Evolutionary conservation across 1,140 invertebrate genomes (phyloP).

Genomic region (Spodoptera litura): DNA sequence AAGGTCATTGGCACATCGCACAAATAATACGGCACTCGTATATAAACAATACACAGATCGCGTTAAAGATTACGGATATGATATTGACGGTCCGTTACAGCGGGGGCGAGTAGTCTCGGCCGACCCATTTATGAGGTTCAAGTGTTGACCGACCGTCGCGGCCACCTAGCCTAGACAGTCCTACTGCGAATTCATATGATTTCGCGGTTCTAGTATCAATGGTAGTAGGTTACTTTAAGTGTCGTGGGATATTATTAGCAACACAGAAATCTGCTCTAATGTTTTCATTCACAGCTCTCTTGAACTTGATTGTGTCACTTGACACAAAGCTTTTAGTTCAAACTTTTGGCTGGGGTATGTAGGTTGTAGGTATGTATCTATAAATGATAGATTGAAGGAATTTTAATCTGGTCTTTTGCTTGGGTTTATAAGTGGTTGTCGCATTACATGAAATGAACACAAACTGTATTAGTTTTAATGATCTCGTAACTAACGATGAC

Average conservation of each 20-base stretch:
- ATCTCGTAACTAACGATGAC: too few species aligned
- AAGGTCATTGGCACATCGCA: conserved; percentile 24
- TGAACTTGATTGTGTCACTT: too few species aligned
- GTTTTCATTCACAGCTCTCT: too few species aligned
- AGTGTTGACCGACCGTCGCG: conserved; percentile 47
- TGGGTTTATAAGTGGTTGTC: too few species aligned
- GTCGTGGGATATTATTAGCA: neutral
- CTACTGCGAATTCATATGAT: conserved; percentile 28
- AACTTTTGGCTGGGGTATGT: too few species aligned
- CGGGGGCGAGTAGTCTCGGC: conserved; percentile 56
- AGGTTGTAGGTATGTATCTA: too few species aligned
- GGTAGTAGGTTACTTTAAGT: neutral
- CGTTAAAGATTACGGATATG: conserved; percentile 40
- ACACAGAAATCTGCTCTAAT: too few species aligned
- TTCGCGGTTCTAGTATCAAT: neutral
- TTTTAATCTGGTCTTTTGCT: too few species aligned
- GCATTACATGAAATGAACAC: too few species aligned
- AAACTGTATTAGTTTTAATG: too few species aligned
- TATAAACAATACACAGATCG: conserved; percentile 44
- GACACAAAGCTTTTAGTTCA: too few species aligned
- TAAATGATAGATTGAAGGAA: too few species aligned
- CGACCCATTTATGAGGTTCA: conserved; percentile 50
- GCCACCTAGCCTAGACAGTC: conserved; percentile 10
- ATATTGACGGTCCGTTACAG: conserved; percentile 29
- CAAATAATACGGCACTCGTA: conserved; percentile 40